Evolutionary conservation across 1,140 invertebrate genomes (phyloP), one percentile per base, ranked within the genome.

Genomic region (Catajapyx aquilonaris): DNA sequence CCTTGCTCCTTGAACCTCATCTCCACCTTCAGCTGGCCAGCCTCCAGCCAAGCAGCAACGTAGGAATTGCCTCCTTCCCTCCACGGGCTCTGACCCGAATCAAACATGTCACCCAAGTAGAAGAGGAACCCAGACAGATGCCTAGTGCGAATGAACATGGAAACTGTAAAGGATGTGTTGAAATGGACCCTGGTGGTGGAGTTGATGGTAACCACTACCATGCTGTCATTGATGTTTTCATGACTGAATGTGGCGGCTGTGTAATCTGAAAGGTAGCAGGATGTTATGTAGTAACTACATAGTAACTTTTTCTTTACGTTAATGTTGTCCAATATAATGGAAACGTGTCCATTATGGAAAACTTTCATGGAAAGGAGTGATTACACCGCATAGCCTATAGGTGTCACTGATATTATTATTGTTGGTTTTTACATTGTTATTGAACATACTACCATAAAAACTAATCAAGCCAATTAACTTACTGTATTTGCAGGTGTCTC

Each of bases 221-320:
- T 65, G 42, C 76, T 75, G 46, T 68, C 65, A 1, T 61, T 69
- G 0, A 72, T 76, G 39, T 80, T 72, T 54, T 88, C 83, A 46
- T 87, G 71, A 1, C 83, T 81, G 61, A 93, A 93, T 1, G 87
- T 93, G 0, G 81, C 84, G 4, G 84, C 80, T 13, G 77, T 83
- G 57, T 85, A 77, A 56, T 74, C 73, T 79, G 45, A 20, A 56
- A 50, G 46, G 37, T 45, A 41, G 47, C 21, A 4, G 20, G 3
- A 13, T n/a, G n/a, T n/a, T n/a, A n/a, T n/a, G n/a, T n/a, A n/a
- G n/a, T n/a, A n/a, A n/a, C n/a, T n/a, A n/a, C n/a, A n/a, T n/a
- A n/a, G n/a, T n/a, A n/a, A n/a, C n/a, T n/a, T n/a, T n/a, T n/a
- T n/a, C n/a, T n/a, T n/a, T n/a, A n/a, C n/a, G n/a, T n/a, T n/a